These are phyloP conservation scores for Tigriopus californicus DNA, from an alignment of 2,888 invertebrate species.

Conservation along the genomic window DNA sequence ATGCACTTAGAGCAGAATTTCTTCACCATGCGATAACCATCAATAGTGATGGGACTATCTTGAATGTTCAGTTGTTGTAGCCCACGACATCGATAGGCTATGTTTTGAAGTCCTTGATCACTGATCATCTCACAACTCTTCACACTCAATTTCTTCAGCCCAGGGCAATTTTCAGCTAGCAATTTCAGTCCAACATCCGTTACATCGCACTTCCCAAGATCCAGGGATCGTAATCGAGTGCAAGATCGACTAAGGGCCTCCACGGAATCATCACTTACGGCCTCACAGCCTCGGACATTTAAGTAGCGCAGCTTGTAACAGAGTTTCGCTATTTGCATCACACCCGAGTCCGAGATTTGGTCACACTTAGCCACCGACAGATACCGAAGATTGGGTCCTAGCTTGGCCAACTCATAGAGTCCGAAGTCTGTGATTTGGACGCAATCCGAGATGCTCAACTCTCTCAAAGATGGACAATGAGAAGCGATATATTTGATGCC, in stretches of 20 bases:
- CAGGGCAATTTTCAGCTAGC: conserved; percentile 69
- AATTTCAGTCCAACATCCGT: conserved; percentile 71
- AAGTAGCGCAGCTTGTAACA: conserved; percentile 57
- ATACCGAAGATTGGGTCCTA: conserved; percentile 73
- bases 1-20: conserved; percentile 79
- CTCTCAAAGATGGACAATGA: conserved; percentile 61
- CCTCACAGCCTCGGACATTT: conserved; percentile 79
- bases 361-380: conserved; percentile 86
- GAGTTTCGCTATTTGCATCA: conserved; percentile 63
- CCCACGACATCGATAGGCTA: conserved; percentile 74
- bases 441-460: conserved; percentile 78
- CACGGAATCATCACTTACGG: conserved; percentile 75
- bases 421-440: conserved; percentile 73
- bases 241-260: conserved; percentile 67
- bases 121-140: conserved; percentile 79
- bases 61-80: conserved; percentile 74
- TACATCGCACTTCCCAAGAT: conserved; percentile 81
- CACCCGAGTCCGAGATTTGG: conserved; percentile 60
- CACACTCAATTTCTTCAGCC: conserved; percentile 58
- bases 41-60: conserved; percentile 60
- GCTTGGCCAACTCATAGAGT: conserved; percentile 62
- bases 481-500: conserved; percentile 75
- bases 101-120: conserved; percentile 65
- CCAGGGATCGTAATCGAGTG: conserved; percentile 64
- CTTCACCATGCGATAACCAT: conserved; percentile 76